phyloP scores from a whole-genome alignment of 37 sponge, comb jelly and placozoan species.

The Bolinopsis microptera region DNA sequence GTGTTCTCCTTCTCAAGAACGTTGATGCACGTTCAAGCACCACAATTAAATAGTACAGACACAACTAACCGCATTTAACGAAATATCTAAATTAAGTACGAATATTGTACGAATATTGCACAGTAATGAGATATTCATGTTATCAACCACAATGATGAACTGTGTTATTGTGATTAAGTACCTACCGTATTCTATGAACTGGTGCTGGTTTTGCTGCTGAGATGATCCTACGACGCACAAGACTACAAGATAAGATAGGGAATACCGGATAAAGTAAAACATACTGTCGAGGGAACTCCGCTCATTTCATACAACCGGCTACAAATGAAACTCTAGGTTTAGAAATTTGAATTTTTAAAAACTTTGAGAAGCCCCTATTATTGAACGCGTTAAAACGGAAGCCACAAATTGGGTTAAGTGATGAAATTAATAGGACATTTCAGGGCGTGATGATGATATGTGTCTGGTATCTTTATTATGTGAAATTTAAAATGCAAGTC shows the following conservation, averaged over 20 bases:
- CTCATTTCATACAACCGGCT: neutral
- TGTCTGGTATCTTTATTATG: no score
- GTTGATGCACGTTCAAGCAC: neutral
- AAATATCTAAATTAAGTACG: neutral
- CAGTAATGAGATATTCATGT: no score
- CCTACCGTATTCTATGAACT: conserved; percentile 32
- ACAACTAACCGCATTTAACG: neutral
- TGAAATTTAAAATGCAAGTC: no score
- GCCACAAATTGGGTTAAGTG: no score
- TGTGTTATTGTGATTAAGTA: neutral
- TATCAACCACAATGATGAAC: no score
- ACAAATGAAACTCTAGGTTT: neutral
- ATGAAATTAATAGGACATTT: no score
- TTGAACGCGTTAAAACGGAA: neutral
- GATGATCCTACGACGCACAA: neutral
- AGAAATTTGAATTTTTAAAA: neutral
- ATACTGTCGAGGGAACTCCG: neutral
- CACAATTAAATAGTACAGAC: neutral
- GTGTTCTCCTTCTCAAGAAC: neutral
- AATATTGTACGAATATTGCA: neutral
- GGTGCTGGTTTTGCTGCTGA: neutral
- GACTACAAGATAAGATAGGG: neutral
- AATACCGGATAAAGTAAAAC: neutral
- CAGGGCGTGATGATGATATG: no score
- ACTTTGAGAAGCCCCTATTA: no score